Base-by-base conservation (phyloP, 2,888 invertebrate genomes). In the Acleris holmiana region DNA sequence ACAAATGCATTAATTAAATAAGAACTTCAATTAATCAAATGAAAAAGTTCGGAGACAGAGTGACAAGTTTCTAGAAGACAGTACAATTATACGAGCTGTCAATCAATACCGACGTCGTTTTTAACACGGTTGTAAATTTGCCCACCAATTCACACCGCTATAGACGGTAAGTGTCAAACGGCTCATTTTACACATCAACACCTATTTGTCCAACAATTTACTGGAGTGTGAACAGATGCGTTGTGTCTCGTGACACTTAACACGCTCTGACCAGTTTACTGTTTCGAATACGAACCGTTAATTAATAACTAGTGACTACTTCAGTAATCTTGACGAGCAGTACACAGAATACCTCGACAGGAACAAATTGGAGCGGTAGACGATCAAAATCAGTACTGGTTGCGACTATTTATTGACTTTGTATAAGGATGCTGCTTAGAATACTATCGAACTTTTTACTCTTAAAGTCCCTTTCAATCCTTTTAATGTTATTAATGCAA, bases 201-300 rank as follows among this genome's bases (percentile, higher is more conserved):
- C 79, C 77, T 81, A 84, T 88, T 89, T 87, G 87, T 86, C 77
- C 68, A 77, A 76, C 77, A 71, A 75, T 78, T 80, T 79, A 83
- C 72, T 74, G 78, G 79, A 74, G 85, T 89, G 88, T 85, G 80
- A 88, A 88, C 50, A 17, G 41, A 64, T 44, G 56, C 47, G 65
- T 59, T 65, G 65, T 65, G 64, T 59, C 55, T 81, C 82, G 72
- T 82, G 78, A 77, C 78, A 77, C 47, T 71, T 69, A 51, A 61
- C 53, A 66, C 48, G 48, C 19, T 35, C 35, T 40, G 49, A 10
- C 19, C 49, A 67, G 72, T 75, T 67, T 73, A 72, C 68, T 74
- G 67, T 75, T 77, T 76, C 72, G 65, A 66, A 44, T 62, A 46
- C 7, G 15, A 55, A 68, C 69, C 62, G 69, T 69, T 73, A 70